Evolutionary conservation across 1,140 invertebrate genomes (phyloP).

Genomic region (Eumeta japonica): DNA sequence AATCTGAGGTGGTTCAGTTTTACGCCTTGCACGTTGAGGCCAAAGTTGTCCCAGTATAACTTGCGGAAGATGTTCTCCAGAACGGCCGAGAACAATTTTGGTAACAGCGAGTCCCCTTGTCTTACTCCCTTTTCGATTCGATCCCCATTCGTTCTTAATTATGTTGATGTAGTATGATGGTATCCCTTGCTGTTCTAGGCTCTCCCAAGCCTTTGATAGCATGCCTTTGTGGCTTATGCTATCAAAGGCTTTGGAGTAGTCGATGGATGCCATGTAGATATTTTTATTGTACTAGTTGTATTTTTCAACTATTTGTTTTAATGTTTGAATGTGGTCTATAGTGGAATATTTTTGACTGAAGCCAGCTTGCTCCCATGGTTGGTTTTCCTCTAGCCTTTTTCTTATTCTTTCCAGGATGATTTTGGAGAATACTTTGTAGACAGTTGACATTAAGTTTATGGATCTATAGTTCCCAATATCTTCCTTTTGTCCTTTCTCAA

Average conservation of each 20-base stretch:
- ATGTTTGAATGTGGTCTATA: too few species aligned
- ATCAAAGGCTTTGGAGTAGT: slow-evolving; percentile 7
- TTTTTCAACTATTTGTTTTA: slow-evolving; percentile 4
- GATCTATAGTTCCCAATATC: too few species aligned
- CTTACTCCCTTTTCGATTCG: slow-evolving; percentile 6
- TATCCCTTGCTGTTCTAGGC: slow-evolving; percentile 2
- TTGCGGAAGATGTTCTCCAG: too few species aligned
- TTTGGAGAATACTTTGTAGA: too few species aligned
- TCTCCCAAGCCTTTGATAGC: too few species aligned
- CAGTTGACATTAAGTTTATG: too few species aligned
- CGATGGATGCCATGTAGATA: background rate
- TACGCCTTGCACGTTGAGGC: too few species aligned
- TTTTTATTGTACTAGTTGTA: background rate
- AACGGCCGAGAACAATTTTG: slow-evolving; percentile 6
- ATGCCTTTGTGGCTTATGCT: slow-evolving; percentile 3
- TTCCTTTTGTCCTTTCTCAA: slow-evolving; percentile 2
- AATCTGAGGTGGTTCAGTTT: too few species aligned
- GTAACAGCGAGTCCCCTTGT: slow-evolving; percentile 5
- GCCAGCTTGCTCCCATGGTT: slow-evolving; percentile 1
- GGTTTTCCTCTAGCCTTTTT: slow-evolving; percentile 1
- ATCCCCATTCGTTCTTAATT: too few species aligned
- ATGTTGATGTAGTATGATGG: too few species aligned
- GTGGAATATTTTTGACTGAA: background rate
- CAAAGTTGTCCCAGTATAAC: too few species aligned
- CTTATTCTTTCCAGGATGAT: slow-evolving; percentile 1